Conservation (phyloP, 2,888 invertebrate genomes). For the Adela reaumurella region DNA sequence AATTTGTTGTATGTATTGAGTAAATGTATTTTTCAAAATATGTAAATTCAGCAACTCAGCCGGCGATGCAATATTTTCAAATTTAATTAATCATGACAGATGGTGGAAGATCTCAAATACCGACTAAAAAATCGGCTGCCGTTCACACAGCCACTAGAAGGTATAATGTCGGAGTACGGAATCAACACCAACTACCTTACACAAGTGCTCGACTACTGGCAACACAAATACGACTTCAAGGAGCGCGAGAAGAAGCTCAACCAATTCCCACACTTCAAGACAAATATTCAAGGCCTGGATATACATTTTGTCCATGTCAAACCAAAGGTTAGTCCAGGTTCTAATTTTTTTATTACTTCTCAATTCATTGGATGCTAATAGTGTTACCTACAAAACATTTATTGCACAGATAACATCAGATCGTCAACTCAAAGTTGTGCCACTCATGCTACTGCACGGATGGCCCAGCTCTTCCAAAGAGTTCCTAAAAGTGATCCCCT, state of each 20-base stretch:
- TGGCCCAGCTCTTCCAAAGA: constrained; percentile 88
- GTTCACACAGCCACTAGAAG: constrained; percentile 60
- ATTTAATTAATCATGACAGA: constrained; percentile 18
- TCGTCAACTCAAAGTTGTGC: constrained; percentile 32
- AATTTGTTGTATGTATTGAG: too few relatives aligned
- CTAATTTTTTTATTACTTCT: not conserved
- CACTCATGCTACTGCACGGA: constrained; percentile 75
- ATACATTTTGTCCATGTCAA: constrained; percentile 74
- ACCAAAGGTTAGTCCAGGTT: constrained; percentile 37
- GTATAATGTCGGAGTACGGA: constrained; percentile 75
- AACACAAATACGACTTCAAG: constrained; percentile 61
- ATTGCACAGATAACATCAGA: too few relatives aligned
- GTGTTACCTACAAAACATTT: too few relatives aligned
- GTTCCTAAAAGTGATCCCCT: constrained; percentile 71
- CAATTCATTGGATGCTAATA: too few relatives aligned
- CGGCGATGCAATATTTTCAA: too few relatives aligned
- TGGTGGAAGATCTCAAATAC: constrained; percentile 55
- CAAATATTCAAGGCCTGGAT: constrained; percentile 67
- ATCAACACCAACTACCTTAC: constrained; percentile 69
- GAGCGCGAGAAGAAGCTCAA: constrained; percentile 66
- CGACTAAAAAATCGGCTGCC: constrained; percentile 53
- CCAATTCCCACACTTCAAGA: constrained; percentile 69
- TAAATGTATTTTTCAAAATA: too few relatives aligned
- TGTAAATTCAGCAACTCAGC: too few relatives aligned
- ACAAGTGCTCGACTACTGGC: constrained; percentile 73